Evolutionary conservation across 2,888 invertebrate genomes (phyloP), one percentile per base, ranked within the genome.

Genomic region (Drosophila longiperda): DNA sequence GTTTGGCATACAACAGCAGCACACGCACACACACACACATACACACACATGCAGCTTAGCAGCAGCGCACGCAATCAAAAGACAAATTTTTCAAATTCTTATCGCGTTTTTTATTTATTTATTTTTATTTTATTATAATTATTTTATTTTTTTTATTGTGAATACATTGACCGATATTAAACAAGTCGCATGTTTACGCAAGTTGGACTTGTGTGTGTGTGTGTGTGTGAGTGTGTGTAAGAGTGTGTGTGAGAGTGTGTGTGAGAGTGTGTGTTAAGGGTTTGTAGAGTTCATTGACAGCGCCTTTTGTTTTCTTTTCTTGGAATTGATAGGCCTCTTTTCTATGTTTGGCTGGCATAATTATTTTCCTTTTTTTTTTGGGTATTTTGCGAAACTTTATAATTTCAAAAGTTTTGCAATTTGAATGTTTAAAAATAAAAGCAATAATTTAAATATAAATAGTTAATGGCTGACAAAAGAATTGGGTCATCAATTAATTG

Each of bases 91-190:
- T 90, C 73, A 90, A 91, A 90, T 90, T 90, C 90, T 90, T 90
- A 91, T 89, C 89, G 80, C 89, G 88, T 90, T 76, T 83, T 64
- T 53, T 62, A 36, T 61, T 66, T 38, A 29, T 50, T 53, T 63
- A 34, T 60, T 48, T 58, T 64, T 29, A 49, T 69, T 59, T 60
- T 59, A 20, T 66, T 64, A 57, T 40, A 42, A 42, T 42, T 66
- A 11, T 54, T 70, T 38, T 40, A 55, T 12, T 55, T 42, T 55
- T 60, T 55, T 67, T 45, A 63, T 69, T 68, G 70, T 74, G 86
- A 81, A 89, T 89, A 84, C 87, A 90, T 91, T 91, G 90, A 91
- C 91, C 89, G 89, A 91, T 91, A 89, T 89, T 90, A 84, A 90
- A 88, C 87, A 78, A 83, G 87, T 81, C 73, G 87, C 66, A 67